Conservation (phyloP, 2,797 vertebrate species). For the Tragelaphus oryx region DNA sequence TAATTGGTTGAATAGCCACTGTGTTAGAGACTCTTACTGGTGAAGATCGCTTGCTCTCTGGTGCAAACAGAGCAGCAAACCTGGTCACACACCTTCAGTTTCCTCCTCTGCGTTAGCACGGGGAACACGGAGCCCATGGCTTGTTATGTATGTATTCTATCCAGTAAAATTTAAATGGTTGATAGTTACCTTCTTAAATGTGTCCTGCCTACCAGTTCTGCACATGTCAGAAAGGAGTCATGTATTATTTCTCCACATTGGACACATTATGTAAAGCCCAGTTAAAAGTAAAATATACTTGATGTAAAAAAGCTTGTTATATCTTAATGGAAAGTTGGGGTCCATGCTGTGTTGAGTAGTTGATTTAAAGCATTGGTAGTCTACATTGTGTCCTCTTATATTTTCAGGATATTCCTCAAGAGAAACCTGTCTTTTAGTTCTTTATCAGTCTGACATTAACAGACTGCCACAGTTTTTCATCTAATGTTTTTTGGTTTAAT, state of each 20-base stretch:
- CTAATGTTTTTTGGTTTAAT: neutral
- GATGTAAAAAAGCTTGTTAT: neutral
- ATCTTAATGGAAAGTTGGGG: conserved; percentile 6
- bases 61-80: neutral
- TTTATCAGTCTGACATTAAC: neutral
- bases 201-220: neutral
- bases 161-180: conserved; percentile 15
- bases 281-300: conserved; percentile 19
- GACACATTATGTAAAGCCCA: neutral
- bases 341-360: neutral
- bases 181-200: neutral
- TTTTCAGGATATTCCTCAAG: conserved; percentile 38
- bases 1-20: neutral
- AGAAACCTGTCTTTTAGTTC: neutral
- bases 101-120: neutral
- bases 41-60: conserved; percentile 6
- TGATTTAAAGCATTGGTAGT: conserved; percentile 29
- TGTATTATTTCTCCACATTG: neutral
- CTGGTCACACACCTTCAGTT: neutral
- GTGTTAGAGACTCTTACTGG: neutral
- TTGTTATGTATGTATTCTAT: neutral
- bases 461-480: conserved; percentile 5
- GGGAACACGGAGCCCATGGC: neutral
- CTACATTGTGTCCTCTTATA: conserved; percentile 17
- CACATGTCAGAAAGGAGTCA: neutral